phyloP scores from a whole-genome alignment of 1,140 invertebrate species.

The Alviniconcha marisindica region DNA sequence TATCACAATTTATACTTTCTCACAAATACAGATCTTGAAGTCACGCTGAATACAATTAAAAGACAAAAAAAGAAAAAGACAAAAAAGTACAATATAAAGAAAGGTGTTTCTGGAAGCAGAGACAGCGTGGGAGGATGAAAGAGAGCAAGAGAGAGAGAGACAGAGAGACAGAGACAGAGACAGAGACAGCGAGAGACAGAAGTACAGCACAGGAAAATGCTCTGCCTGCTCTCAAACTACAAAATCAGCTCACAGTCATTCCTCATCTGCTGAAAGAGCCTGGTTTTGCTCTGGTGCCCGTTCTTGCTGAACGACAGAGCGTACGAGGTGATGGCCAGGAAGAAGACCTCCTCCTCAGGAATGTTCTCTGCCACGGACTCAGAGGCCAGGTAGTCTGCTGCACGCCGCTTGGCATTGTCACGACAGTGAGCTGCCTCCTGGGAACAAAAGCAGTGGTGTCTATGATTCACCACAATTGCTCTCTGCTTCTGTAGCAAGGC shows the following conservation, averaged over 20 bases:
- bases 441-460: constrained; percentile 30
- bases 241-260: constrained; percentile 44
- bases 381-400: constrained; percentile 56
- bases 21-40: too few species aligned
- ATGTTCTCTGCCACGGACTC: constrained; percentile 45
- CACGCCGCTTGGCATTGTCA: constrained; percentile 59
- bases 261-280: constrained; percentile 31
- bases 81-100: too few species aligned
- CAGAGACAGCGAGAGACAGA: too few species aligned
- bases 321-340: constrained; percentile 67
- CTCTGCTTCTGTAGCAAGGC: not conserved
- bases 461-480: not conserved
- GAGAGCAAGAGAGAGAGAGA: not conserved
- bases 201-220: too few species aligned
- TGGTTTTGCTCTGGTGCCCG: constrained; percentile 37
- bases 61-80: too few species aligned
- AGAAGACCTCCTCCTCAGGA: constrained; percentile 56
- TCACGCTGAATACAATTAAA: too few species aligned
- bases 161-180: not conserved
- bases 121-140: not conserved
- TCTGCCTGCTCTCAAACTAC: too few species aligned
- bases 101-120: not conserved
- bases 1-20: too few species aligned
- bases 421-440: constrained; percentile 65
- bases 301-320: constrained; percentile 63